These are phyloP conservation scores for Poicephalus gulielmi DNA, from an alignment of 2,113 vertebrate species.

Conservation along the genomic window DNA sequence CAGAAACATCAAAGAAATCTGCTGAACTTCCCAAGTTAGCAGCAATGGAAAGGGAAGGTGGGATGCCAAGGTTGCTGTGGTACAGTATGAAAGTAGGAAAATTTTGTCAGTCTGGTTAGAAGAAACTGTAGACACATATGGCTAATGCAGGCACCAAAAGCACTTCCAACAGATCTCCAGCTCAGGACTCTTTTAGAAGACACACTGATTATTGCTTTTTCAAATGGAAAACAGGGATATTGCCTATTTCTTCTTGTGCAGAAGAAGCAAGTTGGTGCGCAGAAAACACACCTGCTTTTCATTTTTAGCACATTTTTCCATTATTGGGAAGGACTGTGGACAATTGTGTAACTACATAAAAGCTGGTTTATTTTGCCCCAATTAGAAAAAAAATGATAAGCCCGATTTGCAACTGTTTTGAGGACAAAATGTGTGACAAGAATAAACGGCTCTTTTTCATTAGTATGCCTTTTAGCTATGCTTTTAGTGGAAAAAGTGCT, in stretches of 20 bases:
- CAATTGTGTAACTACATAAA: conserved; percentile 55
- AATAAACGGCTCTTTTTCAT: conserved; percentile 52
- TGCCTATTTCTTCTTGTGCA: background rate
- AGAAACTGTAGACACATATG: background rate
- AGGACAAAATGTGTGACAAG: conserved; percentile 60
- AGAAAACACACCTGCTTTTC: conserved; percentile 64
- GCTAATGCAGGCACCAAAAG: background rate
- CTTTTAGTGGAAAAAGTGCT: conserved; percentile 45
- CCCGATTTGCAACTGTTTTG: conserved; percentile 61
- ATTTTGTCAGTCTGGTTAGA: background rate
- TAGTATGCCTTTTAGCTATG: conserved; percentile 29
- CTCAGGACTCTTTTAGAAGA: background rate
- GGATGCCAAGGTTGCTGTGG: background rate
- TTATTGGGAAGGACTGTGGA: conserved; percentile 47
- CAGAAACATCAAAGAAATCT: background rate
- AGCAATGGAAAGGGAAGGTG: background rate
- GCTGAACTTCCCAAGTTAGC: background rate
- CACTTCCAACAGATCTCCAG: background rate
- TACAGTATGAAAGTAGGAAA: background rate
- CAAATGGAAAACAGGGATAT: background rate
- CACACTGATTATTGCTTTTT: background rate
- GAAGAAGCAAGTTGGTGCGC: background rate
- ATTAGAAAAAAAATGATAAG: conserved; percentile 58
- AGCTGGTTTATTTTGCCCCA: conserved; percentile 63
- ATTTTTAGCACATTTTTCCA: conserved; percentile 52